Evolutionary conservation across 2,113 vertebrate genomes (phyloP).

Genomic region (Apodemus speciosus): DNA sequence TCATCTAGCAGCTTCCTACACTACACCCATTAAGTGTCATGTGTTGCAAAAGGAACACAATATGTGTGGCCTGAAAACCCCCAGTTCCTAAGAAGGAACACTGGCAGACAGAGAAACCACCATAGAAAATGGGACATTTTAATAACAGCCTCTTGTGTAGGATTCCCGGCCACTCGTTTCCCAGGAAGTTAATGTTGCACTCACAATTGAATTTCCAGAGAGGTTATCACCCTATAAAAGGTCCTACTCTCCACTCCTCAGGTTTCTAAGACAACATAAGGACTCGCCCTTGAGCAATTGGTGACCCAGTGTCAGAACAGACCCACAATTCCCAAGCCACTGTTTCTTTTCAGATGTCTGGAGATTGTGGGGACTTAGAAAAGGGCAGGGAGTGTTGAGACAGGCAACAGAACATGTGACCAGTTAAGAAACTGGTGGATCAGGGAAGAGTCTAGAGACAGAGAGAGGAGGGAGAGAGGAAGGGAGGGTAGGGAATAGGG

Average conservation of each 20-base stretch:
- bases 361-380: neutral
- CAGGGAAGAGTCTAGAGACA: neutral
- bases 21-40: neutral
- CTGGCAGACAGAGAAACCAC: slow-evolving; percentile 67
- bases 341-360: neutral
- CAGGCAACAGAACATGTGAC: neutral
- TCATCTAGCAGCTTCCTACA: neutral
- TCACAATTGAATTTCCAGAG: neutral
- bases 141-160: slow-evolving; percentile 56
- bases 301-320: slow-evolving; percentile 32
- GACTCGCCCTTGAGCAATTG: neutral
- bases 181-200: slow-evolving; percentile 66
- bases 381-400: neutral
- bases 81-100: slow-evolving; percentile 36
- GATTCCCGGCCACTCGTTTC: slow-evolving; percentile 54
- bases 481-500: neutral
- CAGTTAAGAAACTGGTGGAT: neutral
- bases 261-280: slow-evolving; percentile 4
- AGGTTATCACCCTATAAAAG: slow-evolving; percentile 45
- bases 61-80: slow-evolving; percentile 30
- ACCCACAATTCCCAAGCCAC: slow-evolving; percentile 24
- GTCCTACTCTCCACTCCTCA: slow-evolving; percentile 34
- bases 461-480: neutral
- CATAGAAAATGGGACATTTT: slow-evolving; percentile 55
- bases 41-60: slow-evolving; percentile 18